These are phyloP conservation scores for Craterocephalus amniculus DNA, from an alignment of 2,797 vertebrate species.

Conservation along the genomic window DNA sequence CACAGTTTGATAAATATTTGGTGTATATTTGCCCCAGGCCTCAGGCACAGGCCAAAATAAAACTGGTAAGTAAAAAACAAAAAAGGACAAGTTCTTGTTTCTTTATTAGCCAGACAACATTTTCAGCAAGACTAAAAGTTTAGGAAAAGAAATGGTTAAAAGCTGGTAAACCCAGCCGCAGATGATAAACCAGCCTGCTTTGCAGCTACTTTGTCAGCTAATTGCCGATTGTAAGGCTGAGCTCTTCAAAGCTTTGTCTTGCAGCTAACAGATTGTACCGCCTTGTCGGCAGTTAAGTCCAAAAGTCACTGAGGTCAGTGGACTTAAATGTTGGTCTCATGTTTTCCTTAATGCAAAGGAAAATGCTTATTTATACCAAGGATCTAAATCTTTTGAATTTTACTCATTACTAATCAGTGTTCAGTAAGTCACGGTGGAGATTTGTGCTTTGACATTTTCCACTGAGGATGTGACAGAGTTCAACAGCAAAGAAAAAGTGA, in stretches of 20 bases:
- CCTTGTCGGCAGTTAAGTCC: constrained; percentile 49
- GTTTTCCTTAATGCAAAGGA: constrained; percentile 23
- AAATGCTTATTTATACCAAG: constrained; percentile 30
- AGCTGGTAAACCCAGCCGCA: constrained; percentile 4
- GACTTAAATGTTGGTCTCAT: constrained; percentile 29
- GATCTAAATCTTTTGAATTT: constrained; percentile 22
- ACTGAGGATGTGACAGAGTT: background rate
- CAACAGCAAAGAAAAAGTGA: background rate
- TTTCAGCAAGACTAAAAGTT: background rate
- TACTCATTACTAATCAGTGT: constrained; percentile 11
- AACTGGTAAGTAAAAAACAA: background rate
- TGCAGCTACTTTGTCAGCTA: constrained; percentile 46
- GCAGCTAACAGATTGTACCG: constrained; percentile 53
- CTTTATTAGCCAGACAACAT: background rate
- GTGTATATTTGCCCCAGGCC: background rate
- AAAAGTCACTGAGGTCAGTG: constrained; percentile 59
- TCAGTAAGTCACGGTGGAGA: background rate
- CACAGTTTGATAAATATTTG: too few relatives aligned
- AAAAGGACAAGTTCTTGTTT: too few relatives aligned
- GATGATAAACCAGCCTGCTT: constrained; percentile 10
- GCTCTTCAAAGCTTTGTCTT: constrained; percentile 47
- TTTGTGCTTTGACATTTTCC: constrained; percentile 18
- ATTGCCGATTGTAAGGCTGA: constrained; percentile 43
- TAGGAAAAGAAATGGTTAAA: background rate
- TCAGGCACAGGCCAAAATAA: too few relatives aligned